phyloP scores from a whole-genome alignment of 2,888 invertebrate species.

The Dasysyrphus tricinctus region DNA sequence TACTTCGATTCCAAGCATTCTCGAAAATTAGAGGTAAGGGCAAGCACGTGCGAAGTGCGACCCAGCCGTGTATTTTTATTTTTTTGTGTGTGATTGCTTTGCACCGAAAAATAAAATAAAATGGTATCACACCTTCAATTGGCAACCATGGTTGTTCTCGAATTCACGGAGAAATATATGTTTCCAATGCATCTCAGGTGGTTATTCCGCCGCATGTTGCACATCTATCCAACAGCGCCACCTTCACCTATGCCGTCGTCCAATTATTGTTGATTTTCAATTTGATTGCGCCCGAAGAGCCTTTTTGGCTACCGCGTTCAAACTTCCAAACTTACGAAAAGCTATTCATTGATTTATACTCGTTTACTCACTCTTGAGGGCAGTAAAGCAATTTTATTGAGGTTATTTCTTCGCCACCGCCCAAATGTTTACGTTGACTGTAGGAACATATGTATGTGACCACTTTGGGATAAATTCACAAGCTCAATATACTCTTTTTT shows the following conservation, averaged over 20 bases:
- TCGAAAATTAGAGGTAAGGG: too few species aligned
- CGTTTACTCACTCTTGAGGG: constrained; percentile 17
- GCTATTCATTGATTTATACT: constrained; percentile 66
- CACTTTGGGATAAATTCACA: constrained; percentile 71
- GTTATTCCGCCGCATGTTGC: constrained; percentile 58
- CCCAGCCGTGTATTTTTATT: too few species aligned
- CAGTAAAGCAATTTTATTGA: constrained; percentile 70
- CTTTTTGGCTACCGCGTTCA: constrained; percentile 24
- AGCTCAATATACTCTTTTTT: constrained; percentile 39
- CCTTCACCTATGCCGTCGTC: neutral
- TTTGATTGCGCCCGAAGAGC: constrained; percentile 64
- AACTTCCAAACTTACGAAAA: constrained; percentile 6
- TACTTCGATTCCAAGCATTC: too few species aligned
- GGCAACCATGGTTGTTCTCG: constrained; percentile 15
- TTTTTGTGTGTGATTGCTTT: too few species aligned
- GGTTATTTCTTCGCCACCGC: constrained; percentile 49
- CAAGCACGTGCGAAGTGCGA: too few species aligned
- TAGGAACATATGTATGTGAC: constrained; percentile 61
- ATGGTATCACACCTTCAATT: neutral
- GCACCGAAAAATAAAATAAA: too few species aligned
- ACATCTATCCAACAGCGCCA: constrained; percentile 9
- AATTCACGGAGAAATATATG: constrained; percentile 49
- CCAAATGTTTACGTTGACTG: constrained; percentile 46
- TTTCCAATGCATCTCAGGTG: constrained; percentile 71
- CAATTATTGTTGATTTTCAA: constrained; percentile 73